A percentile compares a stretch with the other conserved stretches of the same genome.
These are phyloP conservation scores for Rhagonycha fulva DNA, from an alignment of 2,888 invertebrate species.

Conservation along the genomic window DNA sequence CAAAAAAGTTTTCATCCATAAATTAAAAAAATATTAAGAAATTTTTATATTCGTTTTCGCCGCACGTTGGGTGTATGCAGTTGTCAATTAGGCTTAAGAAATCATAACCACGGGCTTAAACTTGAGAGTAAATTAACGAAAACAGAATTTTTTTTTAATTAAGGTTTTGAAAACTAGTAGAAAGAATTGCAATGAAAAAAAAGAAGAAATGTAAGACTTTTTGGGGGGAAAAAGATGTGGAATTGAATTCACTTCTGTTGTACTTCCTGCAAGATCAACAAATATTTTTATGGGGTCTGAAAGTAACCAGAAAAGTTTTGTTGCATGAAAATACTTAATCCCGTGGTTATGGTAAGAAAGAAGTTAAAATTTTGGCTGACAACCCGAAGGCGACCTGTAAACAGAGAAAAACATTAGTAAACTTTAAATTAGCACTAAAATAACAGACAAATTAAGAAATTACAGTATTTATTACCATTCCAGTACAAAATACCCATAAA, in stretches of 20 bases:
- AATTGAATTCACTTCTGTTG: background rate
- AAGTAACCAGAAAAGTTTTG: background rate
- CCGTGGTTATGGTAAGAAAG: conserved; percentile 9
- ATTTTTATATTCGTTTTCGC: background rate
- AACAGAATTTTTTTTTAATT: background rate
- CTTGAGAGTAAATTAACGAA: background rate
- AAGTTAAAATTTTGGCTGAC: conserved; percentile 6
- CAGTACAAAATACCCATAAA: conserved; percentile 8
- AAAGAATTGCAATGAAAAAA: background rate
- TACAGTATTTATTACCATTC: conserved; percentile 26
- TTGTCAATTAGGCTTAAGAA: background rate
- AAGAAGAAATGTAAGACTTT: background rate
- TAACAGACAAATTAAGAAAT: conserved; percentile 28
- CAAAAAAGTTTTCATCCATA: background rate
- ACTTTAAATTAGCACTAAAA: conserved; percentile 39
- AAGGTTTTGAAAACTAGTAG: background rate
- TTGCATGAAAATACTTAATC: conserved; percentile 7
- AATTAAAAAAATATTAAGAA: background rate
- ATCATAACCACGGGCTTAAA: conserved; percentile 13
- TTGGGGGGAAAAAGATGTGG: background rate
- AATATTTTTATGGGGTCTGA: background rate
- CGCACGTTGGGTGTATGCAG: background rate
- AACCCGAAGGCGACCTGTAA: conserved; percentile 41
- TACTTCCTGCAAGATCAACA: background rate
- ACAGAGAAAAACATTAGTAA: conserved; percentile 49